A percentile compares a stretch with the other conserved stretches of the same genome.
Evolutionary conservation across 2,888 invertebrate genomes (phyloP).

Genomic region (Drosophila nr. medialis): DNA sequence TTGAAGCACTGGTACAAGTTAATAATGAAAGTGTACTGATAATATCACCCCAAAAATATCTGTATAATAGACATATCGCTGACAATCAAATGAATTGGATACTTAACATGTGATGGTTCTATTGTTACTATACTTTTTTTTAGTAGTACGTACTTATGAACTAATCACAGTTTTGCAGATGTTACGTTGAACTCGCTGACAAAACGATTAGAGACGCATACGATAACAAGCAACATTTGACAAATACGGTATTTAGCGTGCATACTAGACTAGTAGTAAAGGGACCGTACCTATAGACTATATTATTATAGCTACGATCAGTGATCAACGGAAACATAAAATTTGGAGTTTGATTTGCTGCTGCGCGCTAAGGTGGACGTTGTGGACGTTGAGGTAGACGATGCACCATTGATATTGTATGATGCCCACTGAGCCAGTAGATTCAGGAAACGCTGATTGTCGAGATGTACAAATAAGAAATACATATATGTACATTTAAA

Average conservation of each 20-base stretch:
- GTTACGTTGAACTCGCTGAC: constrained; percentile 6
- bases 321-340: constrained; percentile 84
- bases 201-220: constrained; percentile 18
- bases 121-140: constrained; percentile 2
- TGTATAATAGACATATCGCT: neutral
- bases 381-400: constrained; percentile 67
- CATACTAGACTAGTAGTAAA: constrained; percentile 8
- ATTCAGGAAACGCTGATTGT: constrained; percentile 81
- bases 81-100: neutral
- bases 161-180: constrained; percentile 20
- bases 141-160: constrained; percentile 2
- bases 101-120: neutral
- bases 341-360: constrained; percentile 84
- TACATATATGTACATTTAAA: constrained; percentile 7
- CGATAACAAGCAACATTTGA: constrained; percentile 24
- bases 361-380: constrained; percentile 79
- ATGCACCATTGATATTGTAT: constrained; percentile 73
- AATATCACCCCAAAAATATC: neutral
- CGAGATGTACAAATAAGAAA: constrained; percentile 21
- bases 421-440: constrained; percentile 83
- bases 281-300: constrained; percentile 38
- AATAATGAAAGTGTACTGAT: neutral
- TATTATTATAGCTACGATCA: constrained; percentile 39
- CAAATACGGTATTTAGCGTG: constrained; percentile 29
- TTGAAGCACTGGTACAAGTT: neutral